A percentile compares a stretch with the other conserved stretches of the same genome.
Evolutionary conservation across 2,888 invertebrate genomes (phyloP).

Genomic region (Cheilosia scutellata): DNA sequence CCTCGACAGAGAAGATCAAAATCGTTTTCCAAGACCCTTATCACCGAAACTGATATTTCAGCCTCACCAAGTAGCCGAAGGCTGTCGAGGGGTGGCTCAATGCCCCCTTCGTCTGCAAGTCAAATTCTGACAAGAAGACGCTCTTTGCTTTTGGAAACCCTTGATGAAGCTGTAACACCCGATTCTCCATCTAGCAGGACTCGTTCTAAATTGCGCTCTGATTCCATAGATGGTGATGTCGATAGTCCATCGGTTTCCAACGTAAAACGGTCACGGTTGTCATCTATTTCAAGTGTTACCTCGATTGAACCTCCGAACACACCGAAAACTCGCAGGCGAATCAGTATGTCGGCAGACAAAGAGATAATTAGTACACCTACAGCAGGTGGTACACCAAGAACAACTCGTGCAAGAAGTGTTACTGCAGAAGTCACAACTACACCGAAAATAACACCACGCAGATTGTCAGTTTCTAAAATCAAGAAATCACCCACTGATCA

Average conservation of each 20-base stretch:
- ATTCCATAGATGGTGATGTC: slow-evolving; percentile 77
- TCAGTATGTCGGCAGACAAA: slow-evolving; percentile 58
- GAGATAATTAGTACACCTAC: slow-evolving; percentile 61
- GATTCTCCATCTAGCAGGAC: slow-evolving; percentile 79
- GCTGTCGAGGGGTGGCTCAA: slow-evolving; percentile 76
- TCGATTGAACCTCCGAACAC: slow-evolving; percentile 72
- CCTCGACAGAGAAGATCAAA: slow-evolving; percentile 36
- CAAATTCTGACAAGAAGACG: slow-evolving; percentile 77
- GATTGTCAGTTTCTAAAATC: slow-evolving; percentile 53
- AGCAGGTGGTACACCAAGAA: slow-evolving; percentile 66
- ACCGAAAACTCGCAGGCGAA: slow-evolving; percentile 74
- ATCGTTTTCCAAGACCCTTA: slow-evolving; percentile 35
- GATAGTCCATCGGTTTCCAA: slow-evolving; percentile 56
- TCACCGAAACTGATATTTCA: slow-evolving; percentile 7
- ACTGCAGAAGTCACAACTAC: slow-evolving; percentile 25
- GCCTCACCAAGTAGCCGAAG: slow-evolving; percentile 63
- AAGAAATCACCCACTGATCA: slow-evolving; percentile 18
- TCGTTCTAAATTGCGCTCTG: slow-evolving; percentile 77
- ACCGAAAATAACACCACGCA: slow-evolving; percentile 60
- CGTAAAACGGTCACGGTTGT: slow-evolving; percentile 76
- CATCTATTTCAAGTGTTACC: slow-evolving; percentile 76
- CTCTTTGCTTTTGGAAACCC: slow-evolving; percentile 77
- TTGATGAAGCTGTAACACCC: slow-evolving; percentile 75
- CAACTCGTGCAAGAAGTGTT: slow-evolving; percentile 64
- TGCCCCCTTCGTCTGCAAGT: slow-evolving; percentile 72